These are phyloP conservation scores for Acanthopleura granulata DNA, from an alignment of 2,888 invertebrate genomes.

Conservation along the genomic window DNA sequence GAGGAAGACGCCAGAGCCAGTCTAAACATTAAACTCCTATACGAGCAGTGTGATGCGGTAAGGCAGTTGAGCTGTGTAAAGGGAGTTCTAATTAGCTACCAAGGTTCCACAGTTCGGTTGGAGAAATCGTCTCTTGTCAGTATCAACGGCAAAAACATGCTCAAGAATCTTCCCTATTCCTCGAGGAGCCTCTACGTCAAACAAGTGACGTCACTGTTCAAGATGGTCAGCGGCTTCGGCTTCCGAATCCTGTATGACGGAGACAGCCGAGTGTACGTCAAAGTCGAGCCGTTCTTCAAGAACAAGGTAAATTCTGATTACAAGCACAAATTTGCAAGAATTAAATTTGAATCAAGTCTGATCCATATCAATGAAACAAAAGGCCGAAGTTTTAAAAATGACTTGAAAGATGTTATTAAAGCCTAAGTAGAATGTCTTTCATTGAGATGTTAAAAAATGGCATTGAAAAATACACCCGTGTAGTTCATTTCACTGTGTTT, in stretches of 20 bases:
- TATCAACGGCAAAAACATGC: background rate
- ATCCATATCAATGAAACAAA: too few species aligned
- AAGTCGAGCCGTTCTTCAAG: constrained; percentile 38
- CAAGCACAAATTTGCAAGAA: too few species aligned
- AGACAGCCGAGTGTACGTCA: constrained; percentile 31
- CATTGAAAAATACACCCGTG: too few species aligned
- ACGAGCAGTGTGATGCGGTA: background rate
- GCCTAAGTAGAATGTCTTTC: too few species aligned
- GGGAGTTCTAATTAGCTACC: background rate
- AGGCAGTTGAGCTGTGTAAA: constrained; percentile 2
- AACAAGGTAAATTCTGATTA: constrained; percentile 33
- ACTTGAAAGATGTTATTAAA: too few species aligned
- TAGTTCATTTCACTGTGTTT: too few species aligned
- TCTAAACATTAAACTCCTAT: background rate
- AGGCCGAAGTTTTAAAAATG: too few species aligned
- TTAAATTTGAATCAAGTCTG: too few species aligned
- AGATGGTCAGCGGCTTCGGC: constrained; percentile 43
- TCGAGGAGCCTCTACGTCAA: constrained; percentile 37
- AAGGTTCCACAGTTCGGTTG: background rate
- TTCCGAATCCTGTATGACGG: constrained; percentile 29
- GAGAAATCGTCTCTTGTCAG: background rate
- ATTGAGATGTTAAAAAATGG: too few species aligned
- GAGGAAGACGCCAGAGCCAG: background rate
- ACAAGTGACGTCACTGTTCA: constrained; percentile 38
- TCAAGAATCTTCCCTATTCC: constrained; percentile 14